These are phyloP conservation scores for Eulemur mongoz DNA, from an alignment of 2,797 vertebrate species.

Conservation along the genomic window DNA sequence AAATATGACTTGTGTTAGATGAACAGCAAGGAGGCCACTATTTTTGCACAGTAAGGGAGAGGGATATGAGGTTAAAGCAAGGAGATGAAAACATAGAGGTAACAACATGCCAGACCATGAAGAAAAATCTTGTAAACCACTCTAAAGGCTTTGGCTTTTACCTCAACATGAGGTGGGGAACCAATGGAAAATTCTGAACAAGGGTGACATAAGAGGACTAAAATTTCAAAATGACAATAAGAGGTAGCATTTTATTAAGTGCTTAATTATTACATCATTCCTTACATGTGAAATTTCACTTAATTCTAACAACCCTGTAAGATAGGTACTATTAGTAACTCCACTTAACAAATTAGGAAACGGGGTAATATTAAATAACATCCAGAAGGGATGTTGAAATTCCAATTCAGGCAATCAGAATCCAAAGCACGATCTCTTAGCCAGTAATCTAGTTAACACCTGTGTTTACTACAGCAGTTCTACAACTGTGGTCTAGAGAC, in stretches of 20 bases:
- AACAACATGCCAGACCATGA: background rate
- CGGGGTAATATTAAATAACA: background rate
- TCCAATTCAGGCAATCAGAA: background rate
- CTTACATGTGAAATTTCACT: background rate
- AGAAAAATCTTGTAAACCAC: background rate
- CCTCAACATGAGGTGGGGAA: background rate
- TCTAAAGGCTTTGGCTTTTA: background rate
- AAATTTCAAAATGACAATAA: background rate
- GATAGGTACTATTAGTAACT: background rate
- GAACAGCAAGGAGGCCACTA: background rate
- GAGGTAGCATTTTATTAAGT: background rate
- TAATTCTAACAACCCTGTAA: background rate
- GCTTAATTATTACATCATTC: background rate
- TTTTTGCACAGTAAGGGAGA: background rate
- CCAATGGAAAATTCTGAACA: background rate
- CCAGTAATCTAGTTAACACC: background rate
- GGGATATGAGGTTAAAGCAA: background rate
- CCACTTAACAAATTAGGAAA: background rate
- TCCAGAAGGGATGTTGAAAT: background rate
- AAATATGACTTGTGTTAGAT: background rate
- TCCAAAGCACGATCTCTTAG: background rate
- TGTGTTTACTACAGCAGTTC: background rate
- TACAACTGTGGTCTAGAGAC: background rate
- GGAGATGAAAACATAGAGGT: background rate
- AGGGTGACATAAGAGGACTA: background rate